Conservation (phyloP, 2,113 vertebrate species). For the Serinus canaria region DNA sequence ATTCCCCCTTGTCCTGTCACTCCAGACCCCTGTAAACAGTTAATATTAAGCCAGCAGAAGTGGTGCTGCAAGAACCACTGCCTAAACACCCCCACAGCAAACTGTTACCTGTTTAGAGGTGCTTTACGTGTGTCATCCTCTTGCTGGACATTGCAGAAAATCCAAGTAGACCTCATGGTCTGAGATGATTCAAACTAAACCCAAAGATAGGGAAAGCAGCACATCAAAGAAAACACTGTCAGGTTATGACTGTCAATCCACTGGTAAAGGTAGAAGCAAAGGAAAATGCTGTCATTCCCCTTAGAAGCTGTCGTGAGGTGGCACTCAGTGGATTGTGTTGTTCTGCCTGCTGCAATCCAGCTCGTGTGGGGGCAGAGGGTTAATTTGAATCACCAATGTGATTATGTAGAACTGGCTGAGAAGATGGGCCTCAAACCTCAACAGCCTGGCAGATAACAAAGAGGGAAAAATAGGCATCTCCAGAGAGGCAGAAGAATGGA, state of each 20-base stretch:
- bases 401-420: neutral
- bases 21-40: neutral
- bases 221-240: neutral
- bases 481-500: neutral
- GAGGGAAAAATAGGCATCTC: neutral
- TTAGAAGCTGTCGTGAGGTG: neutral
- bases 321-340: fast-evolving
- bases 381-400: constrained; percentile 2
- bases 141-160: neutral
- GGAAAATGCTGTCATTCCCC: neutral
- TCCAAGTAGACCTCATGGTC: neutral
- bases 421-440: constrained; percentile 11
- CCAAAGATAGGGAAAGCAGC: neutral
- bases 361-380: neutral
- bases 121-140: neutral
- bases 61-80: fast-evolving
- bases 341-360: neutral
- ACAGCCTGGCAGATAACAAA: neutral
- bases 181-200: neutral
- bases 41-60: neutral
- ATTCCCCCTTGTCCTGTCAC: neutral
- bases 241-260: neutral
- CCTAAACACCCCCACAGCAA: neutral
- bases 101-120: neutral
- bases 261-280: neutral